Conservation (phyloP, 64 coral and sea anemone genomes). For the Stylophora pistillata region DNA sequence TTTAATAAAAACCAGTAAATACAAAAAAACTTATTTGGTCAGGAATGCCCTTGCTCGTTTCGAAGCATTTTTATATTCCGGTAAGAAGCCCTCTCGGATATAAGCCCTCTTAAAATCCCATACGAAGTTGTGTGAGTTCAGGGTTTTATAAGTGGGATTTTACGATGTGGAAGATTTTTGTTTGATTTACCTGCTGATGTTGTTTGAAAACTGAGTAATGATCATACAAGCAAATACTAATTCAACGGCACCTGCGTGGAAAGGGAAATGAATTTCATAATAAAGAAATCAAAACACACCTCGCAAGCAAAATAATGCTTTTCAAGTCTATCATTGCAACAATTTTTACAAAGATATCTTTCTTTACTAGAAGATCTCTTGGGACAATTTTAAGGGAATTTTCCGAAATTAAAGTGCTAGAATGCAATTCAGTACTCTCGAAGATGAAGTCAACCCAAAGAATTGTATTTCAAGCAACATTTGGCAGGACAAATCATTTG, state of each 20-base stretch:
- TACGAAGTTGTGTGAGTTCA: too few relatives aligned
- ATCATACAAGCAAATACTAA: background rate
- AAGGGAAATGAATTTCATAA: slow-evolving; percentile 40
- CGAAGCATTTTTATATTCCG: too few relatives aligned
- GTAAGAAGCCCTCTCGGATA: too few relatives aligned
- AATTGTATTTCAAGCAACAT: slow-evolving; percentile 16
- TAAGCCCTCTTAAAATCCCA: too few relatives aligned
- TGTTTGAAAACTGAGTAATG: background rate
- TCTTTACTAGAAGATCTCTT: background rate
- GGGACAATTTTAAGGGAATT: background rate
- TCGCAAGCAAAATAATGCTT: background rate
- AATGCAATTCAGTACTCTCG: too few relatives aligned
- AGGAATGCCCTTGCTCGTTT: too few relatives aligned
- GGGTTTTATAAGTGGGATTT: too few relatives aligned
- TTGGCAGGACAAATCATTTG: background rate
- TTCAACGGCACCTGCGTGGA: background rate
- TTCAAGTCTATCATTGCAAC: background rate
- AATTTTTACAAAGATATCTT: too few relatives aligned
- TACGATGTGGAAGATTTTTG: too few relatives aligned
- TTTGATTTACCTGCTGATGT: slow-evolving; percentile 26
- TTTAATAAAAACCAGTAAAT: too few relatives aligned
- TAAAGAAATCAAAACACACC: background rate
- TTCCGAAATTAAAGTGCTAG: too few relatives aligned
- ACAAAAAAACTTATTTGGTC: too few relatives aligned
- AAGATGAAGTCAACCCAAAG: background rate